phyloP scores from a whole-genome alignment of 2,888 invertebrate species.

The Brachypterus glaber region DNA sequence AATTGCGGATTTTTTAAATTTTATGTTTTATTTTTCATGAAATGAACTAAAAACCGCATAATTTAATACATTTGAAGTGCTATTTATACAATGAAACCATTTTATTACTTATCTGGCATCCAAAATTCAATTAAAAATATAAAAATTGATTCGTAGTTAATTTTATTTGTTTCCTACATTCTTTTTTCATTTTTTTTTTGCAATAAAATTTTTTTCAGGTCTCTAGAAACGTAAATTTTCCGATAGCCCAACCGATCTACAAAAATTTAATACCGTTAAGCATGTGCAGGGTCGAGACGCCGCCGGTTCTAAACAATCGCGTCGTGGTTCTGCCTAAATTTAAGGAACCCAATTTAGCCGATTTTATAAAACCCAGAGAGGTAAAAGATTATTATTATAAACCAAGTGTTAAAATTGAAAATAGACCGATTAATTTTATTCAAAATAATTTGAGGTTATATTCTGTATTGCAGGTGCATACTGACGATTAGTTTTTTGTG shows the following conservation, averaged over 20 bases:
- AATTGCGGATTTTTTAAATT: too few relatives aligned
- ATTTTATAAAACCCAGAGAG: constrained; percentile 20
- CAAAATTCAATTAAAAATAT: too few relatives aligned
- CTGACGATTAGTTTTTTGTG: too few relatives aligned
- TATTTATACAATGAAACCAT: too few relatives aligned
- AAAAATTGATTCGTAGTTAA: too few relatives aligned
- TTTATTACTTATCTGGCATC: too few relatives aligned
- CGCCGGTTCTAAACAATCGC: constrained; percentile 16
- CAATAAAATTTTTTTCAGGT: constrained; percentile 21
- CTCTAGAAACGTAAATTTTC: constrained; percentile 28
- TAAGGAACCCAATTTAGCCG: constrained; percentile 23
- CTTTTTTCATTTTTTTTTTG: not conserved
- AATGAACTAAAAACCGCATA: too few relatives aligned
- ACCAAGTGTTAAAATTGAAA: constrained; percentile 17
- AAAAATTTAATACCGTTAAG: constrained; percentile 28
- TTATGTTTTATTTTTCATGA: too few relatives aligned
- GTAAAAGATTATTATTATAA: constrained; percentile 17
- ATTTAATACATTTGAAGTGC: too few relatives aligned
- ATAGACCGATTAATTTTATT: constrained; percentile 9
- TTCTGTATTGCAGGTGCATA: constrained; percentile 16
- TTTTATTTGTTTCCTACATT: too few relatives aligned
- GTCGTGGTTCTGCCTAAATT: constrained; percentile 24
- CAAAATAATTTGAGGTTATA: constrained; percentile 20
- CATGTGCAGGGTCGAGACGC: constrained; percentile 15
- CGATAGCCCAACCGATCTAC: constrained; percentile 25